Base-by-base conservation (phyloP, 2,888 invertebrate genomes). In the Parochlus steinenii region DNA sequence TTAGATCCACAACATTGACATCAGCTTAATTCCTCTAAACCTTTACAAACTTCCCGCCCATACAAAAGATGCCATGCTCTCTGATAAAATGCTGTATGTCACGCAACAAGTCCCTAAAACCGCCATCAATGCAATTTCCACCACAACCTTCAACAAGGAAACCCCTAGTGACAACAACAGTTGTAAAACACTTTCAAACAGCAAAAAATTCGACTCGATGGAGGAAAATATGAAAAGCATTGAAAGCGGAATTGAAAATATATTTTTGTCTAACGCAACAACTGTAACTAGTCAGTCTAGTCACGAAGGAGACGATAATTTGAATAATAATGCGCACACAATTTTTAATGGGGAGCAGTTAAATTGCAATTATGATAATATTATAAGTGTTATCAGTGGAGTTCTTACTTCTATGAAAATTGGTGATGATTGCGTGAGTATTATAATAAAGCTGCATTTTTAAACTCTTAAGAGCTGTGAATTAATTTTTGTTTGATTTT, bases 41-140 rank as follows among this genome's bases (percentile, higher is more conserved):
- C 64, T 74, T 31, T 74, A 79, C 52, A 75, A 74, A 56, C 59
- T 81, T 45, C 71, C 74, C 26, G 60, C 65, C 24, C 63, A 67
- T 37, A 69, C 70, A 46, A 59, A 64, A 45, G 65, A 67, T 42
- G 59, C 77, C 45, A 54, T 78, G 40, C 62, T 79, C 33, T 73
- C 77, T 28, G 34, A 34, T 4, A 18, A 20, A 4, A 23, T 34
- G 2, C 11, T 36, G 12, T 36, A 30, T 7, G 11, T n/a, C n/a
- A n/a, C n/a, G n/a, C n/a, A n/a, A n/a, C n/a, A n/a, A n/a, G n/a
- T n/a, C n/a, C n/a, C n/a, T n/a, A n/a, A n/a, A n/a, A n/a, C n/a
- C n/a, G n/a, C n/a, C n/a, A n/a, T n/a, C n/a, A n/a, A n/a, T n/a
- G n/a, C n/a, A n/a, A n/a, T n/a, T n/a, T n/a, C n/a, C 18, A 3